Conservation (phyloP, 2,113 vertebrate genomes). For the Takifugu flavidus region DNA sequence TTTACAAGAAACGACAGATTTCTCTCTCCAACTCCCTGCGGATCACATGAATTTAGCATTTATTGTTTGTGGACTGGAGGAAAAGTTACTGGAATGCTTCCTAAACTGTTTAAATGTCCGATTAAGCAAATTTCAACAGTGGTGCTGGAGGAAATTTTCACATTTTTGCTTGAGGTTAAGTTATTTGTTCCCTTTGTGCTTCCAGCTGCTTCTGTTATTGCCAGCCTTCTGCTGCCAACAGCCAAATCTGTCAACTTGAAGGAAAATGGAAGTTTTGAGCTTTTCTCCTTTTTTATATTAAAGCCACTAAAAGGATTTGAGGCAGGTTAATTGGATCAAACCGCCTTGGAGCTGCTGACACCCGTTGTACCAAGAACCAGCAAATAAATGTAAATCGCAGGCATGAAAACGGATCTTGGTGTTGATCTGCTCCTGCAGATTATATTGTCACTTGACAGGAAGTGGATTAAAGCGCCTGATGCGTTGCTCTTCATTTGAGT, state of each 20-base stretch:
- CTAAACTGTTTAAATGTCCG: slow-evolving; percentile 1
- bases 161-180: slow-evolving; percentile 7
- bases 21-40: slow-evolving; percentile 8
- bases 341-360: slow-evolving; percentile 50
- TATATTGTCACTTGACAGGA: slow-evolving; percentile 39
- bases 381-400: slow-evolving; percentile 55
- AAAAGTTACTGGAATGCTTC: background rate
- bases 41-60: slow-evolving; percentile 13
- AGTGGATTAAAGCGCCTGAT: slow-evolving; percentile 14
- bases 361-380: slow-evolving; percentile 14
- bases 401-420: slow-evolving; percentile 39
- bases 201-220: slow-evolving; percentile 1
- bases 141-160: background rate
- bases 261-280: background rate
- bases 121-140: slow-evolving; percentile 24
- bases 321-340: slow-evolving; percentile 49
- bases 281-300: background rate
- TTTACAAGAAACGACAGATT: background rate
- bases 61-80: background rate
- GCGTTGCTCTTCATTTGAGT: slow-evolving; percentile 19
- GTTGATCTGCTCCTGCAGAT: slow-evolving; percentile 26
- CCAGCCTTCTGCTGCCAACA: slow-evolving; percentile 4
- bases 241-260: too few relatives aligned
- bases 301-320: slow-evolving; percentile 2
- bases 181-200: background rate